phyloP scores from a whole-genome alignment of 2,888 invertebrate genomes.

The Dusona sp. region DNA sequence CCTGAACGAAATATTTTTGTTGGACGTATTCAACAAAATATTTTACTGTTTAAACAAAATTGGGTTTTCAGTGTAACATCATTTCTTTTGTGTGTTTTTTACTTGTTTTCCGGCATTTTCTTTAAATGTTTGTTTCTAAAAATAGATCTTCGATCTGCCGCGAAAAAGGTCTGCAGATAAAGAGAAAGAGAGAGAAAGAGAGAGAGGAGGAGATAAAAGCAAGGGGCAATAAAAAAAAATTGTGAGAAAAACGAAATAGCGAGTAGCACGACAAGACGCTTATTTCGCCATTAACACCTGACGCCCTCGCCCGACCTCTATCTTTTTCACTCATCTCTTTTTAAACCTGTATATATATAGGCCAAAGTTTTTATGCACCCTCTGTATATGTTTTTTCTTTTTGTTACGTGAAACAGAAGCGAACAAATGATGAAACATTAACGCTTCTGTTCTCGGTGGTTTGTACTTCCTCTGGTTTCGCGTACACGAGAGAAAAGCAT shows the following conservation, averaged over 20 bases:
- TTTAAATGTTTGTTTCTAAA: neutral
- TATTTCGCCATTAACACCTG: conserved; percentile 70
- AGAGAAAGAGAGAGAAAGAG: neutral
- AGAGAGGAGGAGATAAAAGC: neutral
- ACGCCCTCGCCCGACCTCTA: conserved; percentile 34
- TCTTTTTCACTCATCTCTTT: conserved; percentile 45
- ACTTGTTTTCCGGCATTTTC: neutral
- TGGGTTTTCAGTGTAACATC: too few relatives aligned
- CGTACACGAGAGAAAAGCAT: neutral
- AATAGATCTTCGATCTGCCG: neutral
- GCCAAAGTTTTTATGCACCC: neutral
- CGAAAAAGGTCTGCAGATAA: neutral
- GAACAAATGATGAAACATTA: conserved; percentile 67
- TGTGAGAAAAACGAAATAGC: conserved; percentile 42
- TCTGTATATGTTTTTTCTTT: conserved; percentile 17
- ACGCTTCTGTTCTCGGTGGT: conserved; percentile 57
- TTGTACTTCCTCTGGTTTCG: conserved; percentile 14
- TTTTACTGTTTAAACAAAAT: too few relatives aligned
- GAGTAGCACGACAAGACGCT: conserved; percentile 39
- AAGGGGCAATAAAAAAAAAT: conserved; percentile 38
- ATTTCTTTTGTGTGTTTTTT: neutral
- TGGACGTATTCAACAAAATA: too few relatives aligned
- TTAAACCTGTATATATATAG: neutral
- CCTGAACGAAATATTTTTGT: neutral
- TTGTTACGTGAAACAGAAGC: conserved; percentile 26